Evolutionary conservation across 30 jellyfish, hydroid and myxozoan species (phyloP), one percentile per base, ranked within the genome.

Genomic region (Clytia hemisphaerica): DNA sequence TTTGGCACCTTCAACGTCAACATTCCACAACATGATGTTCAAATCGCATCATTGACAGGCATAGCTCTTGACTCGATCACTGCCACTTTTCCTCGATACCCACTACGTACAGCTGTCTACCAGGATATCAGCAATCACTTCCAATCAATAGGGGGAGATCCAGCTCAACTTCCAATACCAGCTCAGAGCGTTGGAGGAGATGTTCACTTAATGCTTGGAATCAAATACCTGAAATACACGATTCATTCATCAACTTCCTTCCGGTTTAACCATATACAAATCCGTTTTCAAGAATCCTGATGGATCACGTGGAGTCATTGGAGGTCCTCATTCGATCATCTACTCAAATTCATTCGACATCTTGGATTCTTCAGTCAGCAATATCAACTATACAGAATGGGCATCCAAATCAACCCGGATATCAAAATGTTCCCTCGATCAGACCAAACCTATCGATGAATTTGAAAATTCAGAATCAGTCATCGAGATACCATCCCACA

Each of bases 301-400:
- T 57, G 70, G 82, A 10, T 15, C 28, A 5, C 22, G 58, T 27
- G n/a, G 82, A 10, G 62, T 69, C 14, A 31, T 69, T 25, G 82
- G 76, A n/a, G 82, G 82, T 3, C 77, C 74, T 3, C 82, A 45
- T 34, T 18, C 24, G 4, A 34, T 69, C 50, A 22, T 58, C n/a
- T 31, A 24, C 72, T 14, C 51, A 26, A n/a, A n/a, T n/a, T n/a
- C n/a, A n/a, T n/a, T n/a, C n/a, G 6, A 24, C 38, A 45, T n/a
- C 26, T 19, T 10, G 36, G 49, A 0, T 45, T 69, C 77, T 34
- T 30, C 73, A 15, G 25, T 9, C 10, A 38, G 6, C 77, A 63
- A 24, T 45, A 6, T 14, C 12, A 63, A 38, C 60, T 12, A 16
- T 53, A 12, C 30, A 53, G 38, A 24, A 16, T 18, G 67, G 22